phyloP scores from a whole-genome alignment of 2,797 vertebrate species.

The Mormyrus hasselquistii region DNA sequence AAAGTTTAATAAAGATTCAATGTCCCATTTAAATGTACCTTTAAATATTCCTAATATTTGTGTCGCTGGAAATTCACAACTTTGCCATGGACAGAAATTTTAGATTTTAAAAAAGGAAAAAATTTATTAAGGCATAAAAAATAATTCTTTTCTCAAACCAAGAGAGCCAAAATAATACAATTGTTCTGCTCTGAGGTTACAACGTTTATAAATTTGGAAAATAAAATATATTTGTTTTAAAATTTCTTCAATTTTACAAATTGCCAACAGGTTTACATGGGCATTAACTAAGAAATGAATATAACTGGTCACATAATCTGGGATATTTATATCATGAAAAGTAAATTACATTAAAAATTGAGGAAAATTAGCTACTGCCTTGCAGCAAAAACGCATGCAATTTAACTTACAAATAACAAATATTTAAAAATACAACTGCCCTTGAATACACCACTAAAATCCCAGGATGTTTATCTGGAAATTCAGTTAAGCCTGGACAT shows the following conservation, averaged over 20 bases:
- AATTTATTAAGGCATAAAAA: constrained; percentile 89
- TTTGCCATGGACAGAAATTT: background rate
- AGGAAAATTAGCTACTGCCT: constrained; percentile 76
- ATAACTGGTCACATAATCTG: constrained; percentile 78
- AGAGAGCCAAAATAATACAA: constrained; percentile 94
- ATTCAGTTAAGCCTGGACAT: constrained; percentile 61
- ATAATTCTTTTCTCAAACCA: constrained; percentile 96
- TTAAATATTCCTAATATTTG: background rate
- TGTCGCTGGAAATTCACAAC: background rate
- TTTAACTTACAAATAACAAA: constrained; percentile 80
- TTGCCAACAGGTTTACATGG: constrained; percentile 93
- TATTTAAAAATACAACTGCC: constrained; percentile 68
- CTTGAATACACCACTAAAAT: constrained; percentile 53
- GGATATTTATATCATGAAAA: constrained; percentile 65
- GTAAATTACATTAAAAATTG: constrained; percentile 77
- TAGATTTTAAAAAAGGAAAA: constrained; percentile 62
- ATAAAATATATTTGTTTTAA: constrained; percentile 99
- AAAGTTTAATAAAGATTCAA: constrained; percentile 2
- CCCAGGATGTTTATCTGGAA: constrained; percentile 70
- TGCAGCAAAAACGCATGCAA: constrained; percentile 73
- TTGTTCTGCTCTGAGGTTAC: constrained; percentile 86
- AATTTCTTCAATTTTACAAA: constrained; percentile 98
- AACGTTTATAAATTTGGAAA: constrained; percentile 96
- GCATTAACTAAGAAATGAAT: constrained; percentile 73
- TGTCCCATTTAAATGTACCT: background rate